These are phyloP conservation scores for Pluvianellus socialis DNA, from an alignment of 2,113 vertebrate genomes.

Conservation along the genomic window DNA sequence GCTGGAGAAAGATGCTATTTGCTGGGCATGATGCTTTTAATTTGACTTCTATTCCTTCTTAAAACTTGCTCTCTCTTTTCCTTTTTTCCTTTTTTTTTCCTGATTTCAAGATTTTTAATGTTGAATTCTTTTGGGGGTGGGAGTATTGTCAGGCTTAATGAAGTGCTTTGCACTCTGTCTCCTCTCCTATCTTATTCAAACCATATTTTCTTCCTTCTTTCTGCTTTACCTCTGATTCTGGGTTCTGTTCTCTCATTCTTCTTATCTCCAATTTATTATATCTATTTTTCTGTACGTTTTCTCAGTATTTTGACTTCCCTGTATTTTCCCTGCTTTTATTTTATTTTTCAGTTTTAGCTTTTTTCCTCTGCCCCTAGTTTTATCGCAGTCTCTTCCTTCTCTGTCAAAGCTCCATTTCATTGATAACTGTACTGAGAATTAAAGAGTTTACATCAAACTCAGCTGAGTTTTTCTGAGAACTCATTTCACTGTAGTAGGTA, in stretches of 20 bases:
- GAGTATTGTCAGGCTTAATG: neutral
- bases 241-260: neutral
- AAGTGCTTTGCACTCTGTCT: neutral
- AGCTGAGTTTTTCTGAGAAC: neutral
- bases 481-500: neutral
- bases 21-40: neutral
- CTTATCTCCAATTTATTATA: neutral
- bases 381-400: neutral
- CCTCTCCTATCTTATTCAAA: neutral
- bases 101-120: neutral
- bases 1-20: neutral
- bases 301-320: neutral
- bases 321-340: neutral
- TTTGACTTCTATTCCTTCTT: neutral
- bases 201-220: neutral
- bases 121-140: neutral
- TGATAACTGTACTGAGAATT: neutral
- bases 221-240: neutral
- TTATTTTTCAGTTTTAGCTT: neutral
- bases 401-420: neutral
- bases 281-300: neutral
- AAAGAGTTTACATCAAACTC: neutral
- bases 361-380: neutral
- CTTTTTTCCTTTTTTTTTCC: neutral
- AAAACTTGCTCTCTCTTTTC: neutral